Base-by-base conservation (phyloP, 2,797 vertebrate genomes). In the Glossophaga mutica region DNA sequence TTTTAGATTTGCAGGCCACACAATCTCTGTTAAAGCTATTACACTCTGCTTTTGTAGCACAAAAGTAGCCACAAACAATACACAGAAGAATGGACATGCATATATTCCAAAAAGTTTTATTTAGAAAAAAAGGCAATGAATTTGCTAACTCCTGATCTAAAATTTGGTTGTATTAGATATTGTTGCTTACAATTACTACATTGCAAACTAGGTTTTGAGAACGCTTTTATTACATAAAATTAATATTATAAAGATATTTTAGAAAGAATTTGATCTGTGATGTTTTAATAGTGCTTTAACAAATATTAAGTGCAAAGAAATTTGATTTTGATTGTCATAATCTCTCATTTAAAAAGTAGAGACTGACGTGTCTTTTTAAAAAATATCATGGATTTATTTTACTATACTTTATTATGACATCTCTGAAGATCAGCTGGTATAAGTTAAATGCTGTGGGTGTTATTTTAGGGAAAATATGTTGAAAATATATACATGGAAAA, bases 361-460 rank as follows among this genome's bases (percentile, higher is more conserved):
- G 24, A 32, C 24, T 87, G 55, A 9, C 48, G 3, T 71, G 1
- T 15, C 21, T 92, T 42, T 44, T 62, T n/a, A 77, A 32, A 83
- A 65, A 73, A 18, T 37, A 48, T 76, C 59, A 46, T 91, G 68
- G 19, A 52, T 95, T 94, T 82, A 94, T 92, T 96, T 95, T 88
- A 70, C 37, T 91, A n/a, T 91, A 93, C 50, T 85, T 92, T 96
- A 71, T 92, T 89, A 68, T 81, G 67, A 95, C 42, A 57, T 44
- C 34, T 89, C 59, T 48, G 65, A 70, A 91, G 55, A 29, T n/a
- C 39, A 71, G 46, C 24, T 71, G 55, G 21, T 32, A 26, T 89
- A 83, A 62, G 76, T 95, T 96, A 85, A 85, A 70, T 73, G 46
- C 21, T 48, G 34, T 90, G 22, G n/a, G 71, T 48, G 84, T 95